Evolutionary conservation across 2,888 invertebrate species (phyloP).

Genomic region (Epinotia nisella): DNA sequence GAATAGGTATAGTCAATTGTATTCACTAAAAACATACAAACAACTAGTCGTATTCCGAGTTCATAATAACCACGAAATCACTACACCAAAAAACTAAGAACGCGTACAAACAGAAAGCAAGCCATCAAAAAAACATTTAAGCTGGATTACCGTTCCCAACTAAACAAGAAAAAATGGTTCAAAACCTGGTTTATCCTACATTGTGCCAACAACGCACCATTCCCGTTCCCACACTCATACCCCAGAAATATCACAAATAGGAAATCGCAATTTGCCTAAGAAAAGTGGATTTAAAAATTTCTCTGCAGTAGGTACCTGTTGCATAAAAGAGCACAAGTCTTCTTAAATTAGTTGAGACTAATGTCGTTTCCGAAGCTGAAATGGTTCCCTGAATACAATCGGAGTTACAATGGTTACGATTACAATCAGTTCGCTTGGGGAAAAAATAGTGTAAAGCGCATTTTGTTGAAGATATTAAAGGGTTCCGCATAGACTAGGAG

Average conservation of each 20-base stretch:
- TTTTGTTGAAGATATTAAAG: slow-evolving; percentile 4
- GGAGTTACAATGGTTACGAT: slow-evolving; percentile 69
- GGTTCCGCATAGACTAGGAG: slow-evolving; percentile 19
- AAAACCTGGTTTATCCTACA: slow-evolving; percentile 50
- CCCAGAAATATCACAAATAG: slow-evolving; percentile 63
- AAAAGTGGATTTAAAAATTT: slow-evolving; percentile 68
- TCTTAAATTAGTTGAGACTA: background rate
- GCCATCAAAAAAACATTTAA: slow-evolving; percentile 31
- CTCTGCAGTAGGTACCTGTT: slow-evolving; percentile 59
- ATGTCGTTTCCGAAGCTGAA: background rate
- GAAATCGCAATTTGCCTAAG: slow-evolving; percentile 73
- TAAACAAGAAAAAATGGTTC: slow-evolving; percentile 23
- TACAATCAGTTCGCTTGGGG: slow-evolving; percentile 70
- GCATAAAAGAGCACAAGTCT: background rate
- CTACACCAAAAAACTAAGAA: slow-evolving; percentile 1
- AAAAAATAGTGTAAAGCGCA: slow-evolving; percentile 61
- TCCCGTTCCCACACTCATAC: slow-evolving; percentile 71
- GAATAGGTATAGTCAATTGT: too few relatives aligned
- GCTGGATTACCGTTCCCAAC: slow-evolving; percentile 36
- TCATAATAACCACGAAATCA: slow-evolving; percentile 19
- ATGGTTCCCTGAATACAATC: slow-evolving; percentile 63
- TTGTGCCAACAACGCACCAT: slow-evolving; percentile 59
- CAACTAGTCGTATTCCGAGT: background rate
- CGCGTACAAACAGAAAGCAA: slow-evolving; percentile 23
- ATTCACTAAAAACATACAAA: background rate